These are phyloP conservation scores for Ptiloglossa arizonensis DNA, from an alignment of 1,140 invertebrate species.

Conservation along the genomic window DNA sequence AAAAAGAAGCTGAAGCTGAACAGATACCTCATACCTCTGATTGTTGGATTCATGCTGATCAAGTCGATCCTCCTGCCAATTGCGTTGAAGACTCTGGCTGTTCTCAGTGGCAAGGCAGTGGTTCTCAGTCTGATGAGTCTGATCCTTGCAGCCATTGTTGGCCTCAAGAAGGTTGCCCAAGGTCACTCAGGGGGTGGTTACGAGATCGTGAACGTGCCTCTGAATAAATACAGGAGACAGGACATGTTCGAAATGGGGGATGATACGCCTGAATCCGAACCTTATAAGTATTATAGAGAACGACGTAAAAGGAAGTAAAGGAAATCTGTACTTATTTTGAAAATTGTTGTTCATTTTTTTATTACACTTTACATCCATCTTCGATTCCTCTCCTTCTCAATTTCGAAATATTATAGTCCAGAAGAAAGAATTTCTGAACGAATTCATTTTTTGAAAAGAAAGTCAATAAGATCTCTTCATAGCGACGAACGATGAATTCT, in stretches of 20 bases:
- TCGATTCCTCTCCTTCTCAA: not conserved
- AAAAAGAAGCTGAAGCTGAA: conserved; percentile 73
- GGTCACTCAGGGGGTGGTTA: conserved; percentile 46
- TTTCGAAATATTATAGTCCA: too few relatives aligned
- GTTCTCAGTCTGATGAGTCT: conserved; percentile 83
- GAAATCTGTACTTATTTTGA: not conserved
- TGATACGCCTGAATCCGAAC: conserved; percentile 57
- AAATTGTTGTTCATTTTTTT: not conserved
- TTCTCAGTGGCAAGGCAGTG: conserved; percentile 84
- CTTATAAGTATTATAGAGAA: conserved; percentile 74
- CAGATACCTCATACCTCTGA: conserved; percentile 83
- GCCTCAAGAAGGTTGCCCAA: conserved; percentile 74
- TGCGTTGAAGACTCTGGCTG: conserved; percentile 84
- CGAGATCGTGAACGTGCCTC: conserved; percentile 70
- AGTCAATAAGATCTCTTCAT: too few relatives aligned
- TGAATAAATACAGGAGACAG: conserved; percentile 76
- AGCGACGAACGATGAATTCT: too few relatives aligned
- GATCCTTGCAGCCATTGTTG: conserved; percentile 80
- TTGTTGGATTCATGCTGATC: conserved; percentile 84
- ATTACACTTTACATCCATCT: too few relatives aligned
- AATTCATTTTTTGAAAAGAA: too few relatives aligned
- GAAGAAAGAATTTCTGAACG: too few relatives aligned
- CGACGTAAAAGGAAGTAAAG: conserved; percentile 60
- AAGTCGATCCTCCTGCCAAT: conserved; percentile 85
- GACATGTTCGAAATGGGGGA: conserved; percentile 65